Evolutionary conservation across 1,140 invertebrate genomes (phyloP), one percentile per base, ranked within the genome.

Genomic region (Whitmania pigra): DNA sequence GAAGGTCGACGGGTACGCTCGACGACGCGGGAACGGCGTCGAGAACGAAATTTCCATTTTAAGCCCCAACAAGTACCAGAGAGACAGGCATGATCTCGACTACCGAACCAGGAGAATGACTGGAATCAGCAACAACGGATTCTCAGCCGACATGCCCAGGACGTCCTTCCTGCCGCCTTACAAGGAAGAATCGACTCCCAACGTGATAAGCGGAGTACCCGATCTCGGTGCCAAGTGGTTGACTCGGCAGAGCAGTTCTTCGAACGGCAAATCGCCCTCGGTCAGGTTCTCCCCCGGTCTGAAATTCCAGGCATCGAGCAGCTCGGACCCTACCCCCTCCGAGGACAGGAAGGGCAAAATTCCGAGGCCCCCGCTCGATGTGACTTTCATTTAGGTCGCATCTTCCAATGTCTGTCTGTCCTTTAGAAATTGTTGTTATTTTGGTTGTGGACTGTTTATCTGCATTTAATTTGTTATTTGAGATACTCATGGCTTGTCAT

Each of bases 1-100:
- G 18, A 63, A 63, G 29, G 20, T 63, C 29, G 20, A 31, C 57
- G 27, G 55, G 4, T 22, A 5, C 55, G 27, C 5, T 17, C 9
- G 20, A 63, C 22, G 57, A 25, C 29, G 9, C 5, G 15, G 43
- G 43, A 49, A 49, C 43, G 43, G 22, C 15, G 29, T 63, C 57
- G 57, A 63, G 57, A 63, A 63, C 57, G 57, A 63, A 15, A 63
- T 63, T 63, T 31, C 57, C 57, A 63, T 7, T 63, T 25, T 22
- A 25, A 22, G 57, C 57, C 29, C 22, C 57, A 63, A 63, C 57
- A 31, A 63, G 11, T 31, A 63, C 22, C 57, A 5, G 11, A 63
- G 2, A 63, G 11, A 22, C 18, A n/a, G n/a, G n/a, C 22, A 18
- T 6, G 57, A 22, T 25, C 22, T 63, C 15, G 4, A 63, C 57